Evolutionary conservation across 2,797 vertebrate species (phyloP).

Genomic region (Remorina albescens): DNA sequence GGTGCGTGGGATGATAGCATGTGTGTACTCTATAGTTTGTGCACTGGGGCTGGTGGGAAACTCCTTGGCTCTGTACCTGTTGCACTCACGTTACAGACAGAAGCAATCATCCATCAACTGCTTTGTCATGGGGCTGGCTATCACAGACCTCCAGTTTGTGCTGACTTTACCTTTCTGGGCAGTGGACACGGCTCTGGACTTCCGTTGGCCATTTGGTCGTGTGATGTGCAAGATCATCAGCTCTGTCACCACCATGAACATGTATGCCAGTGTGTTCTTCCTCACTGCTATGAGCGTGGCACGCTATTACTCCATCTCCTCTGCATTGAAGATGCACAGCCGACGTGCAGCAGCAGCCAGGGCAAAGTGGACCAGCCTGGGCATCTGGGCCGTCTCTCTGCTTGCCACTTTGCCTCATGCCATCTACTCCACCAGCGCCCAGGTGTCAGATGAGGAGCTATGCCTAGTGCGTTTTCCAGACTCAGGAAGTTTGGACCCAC

Average conservation of each 20-base stretch:
- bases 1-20: slow-evolving; percentile 83
- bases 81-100: slow-evolving; percentile 84
- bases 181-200: slow-evolving; percentile 84
- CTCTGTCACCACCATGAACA: slow-evolving; percentile 87
- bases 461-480: slow-evolving; percentile 85
- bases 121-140: slow-evolving; percentile 85
- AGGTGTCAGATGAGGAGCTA: slow-evolving; percentile 83
- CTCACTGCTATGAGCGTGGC: slow-evolving; percentile 85
- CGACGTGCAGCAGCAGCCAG: slow-evolving; percentile 67
- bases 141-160: slow-evolving; percentile 86
- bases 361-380: slow-evolving; percentile 84
- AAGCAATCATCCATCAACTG: slow-evolving; percentile 84
- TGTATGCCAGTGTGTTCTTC: slow-evolving; percentile 87
- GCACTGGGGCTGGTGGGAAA: slow-evolving; percentile 86
- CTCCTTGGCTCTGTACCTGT: slow-evolving; percentile 84
- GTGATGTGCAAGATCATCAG: slow-evolving; percentile 87
- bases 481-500: slow-evolving; percentile 85
- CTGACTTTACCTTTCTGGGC: slow-evolving; percentile 86
- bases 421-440: slow-evolving; percentile 84
- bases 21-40: slow-evolving; percentile 86
- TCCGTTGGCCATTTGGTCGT: slow-evolving; percentile 85
- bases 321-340: slow-evolving; percentile 86
- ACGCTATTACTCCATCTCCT: slow-evolving; percentile 83
- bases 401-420: slow-evolving; percentile 84
- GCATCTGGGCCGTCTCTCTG: slow-evolving; percentile 82